phyloP scores from a whole-genome alignment of 30 jellyfish, hydroid and myxozoan genomes.

The Phacellophora camtschatica region DNA sequence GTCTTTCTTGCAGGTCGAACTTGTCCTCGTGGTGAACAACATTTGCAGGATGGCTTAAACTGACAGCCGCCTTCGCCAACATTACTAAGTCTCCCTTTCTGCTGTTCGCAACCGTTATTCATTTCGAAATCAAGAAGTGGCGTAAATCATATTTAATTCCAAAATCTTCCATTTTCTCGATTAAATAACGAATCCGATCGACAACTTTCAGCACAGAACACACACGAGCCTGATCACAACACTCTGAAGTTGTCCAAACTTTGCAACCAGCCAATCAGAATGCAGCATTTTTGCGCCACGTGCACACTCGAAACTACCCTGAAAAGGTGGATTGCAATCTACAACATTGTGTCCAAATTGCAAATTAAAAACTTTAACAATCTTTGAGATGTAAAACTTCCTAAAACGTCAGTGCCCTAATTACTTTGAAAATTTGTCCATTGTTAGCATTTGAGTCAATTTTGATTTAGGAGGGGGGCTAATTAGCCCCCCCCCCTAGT shows the following conservation, averaged over 20 bases:
- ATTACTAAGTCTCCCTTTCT: constrained; percentile 47
- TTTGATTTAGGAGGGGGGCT: no score
- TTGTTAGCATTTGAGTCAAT: no score
- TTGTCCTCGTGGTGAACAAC: constrained; percentile 63
- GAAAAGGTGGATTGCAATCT: constrained; percentile 32
- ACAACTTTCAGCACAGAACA: constrained; percentile 39
- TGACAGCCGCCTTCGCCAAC: constrained; percentile 60
- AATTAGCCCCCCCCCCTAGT: no score
- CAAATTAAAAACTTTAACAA: neutral
- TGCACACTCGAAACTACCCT: constrained; percentile 22
- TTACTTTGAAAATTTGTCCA: no score
- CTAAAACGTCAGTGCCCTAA: no score
- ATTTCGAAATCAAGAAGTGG: constrained; percentile 56
- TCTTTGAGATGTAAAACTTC: no score
- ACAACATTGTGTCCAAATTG: neutral
- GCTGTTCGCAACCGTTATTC: constrained; percentile 60
- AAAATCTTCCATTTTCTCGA: constrained; percentile 44
- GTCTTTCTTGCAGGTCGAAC: constrained; percentile 38
- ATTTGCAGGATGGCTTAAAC: constrained; percentile 47
- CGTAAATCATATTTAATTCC: constrained; percentile 30
- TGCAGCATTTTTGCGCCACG: constrained; percentile 43
- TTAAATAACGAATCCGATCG: neutral
- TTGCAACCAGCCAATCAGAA: constrained; percentile 59
- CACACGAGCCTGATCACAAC: constrained; percentile 31
- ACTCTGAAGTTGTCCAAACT: constrained; percentile 49